Percentiles rank a stretch among this genome's conserved stretches.
Evolutionary conservation across 1,140 invertebrate species (phyloP).

Genomic region (Bombus confusus): DNA sequence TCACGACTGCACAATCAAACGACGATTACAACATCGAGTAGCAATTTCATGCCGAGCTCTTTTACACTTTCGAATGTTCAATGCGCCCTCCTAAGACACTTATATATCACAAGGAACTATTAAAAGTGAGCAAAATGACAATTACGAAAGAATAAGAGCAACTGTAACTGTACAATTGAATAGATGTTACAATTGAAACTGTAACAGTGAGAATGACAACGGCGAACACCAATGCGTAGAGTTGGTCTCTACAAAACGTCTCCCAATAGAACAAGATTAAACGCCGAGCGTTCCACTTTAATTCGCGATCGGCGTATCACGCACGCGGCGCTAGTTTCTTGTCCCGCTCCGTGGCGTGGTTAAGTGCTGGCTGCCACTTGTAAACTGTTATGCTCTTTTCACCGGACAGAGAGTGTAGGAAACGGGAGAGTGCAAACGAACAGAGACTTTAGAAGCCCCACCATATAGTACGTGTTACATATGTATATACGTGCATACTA

Average conservation of each 20-base stretch:
- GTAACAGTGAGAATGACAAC: neutral
- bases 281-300: slow-evolving; percentile 13
- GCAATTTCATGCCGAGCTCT: neutral
- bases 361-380: slow-evolving; percentile 61
- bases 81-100: neutral
- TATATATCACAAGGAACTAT: too few species aligned
- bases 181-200: too few species aligned
- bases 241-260: too few species aligned
- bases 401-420: slow-evolving; percentile 40
- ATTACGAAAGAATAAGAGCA: neutral
- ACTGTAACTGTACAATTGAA: too few species aligned
- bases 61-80: neutral
- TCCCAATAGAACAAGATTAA: neutral
- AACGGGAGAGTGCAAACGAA: slow-evolving; percentile 53
- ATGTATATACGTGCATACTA: too few species aligned
- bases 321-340: slow-evolving; percentile 22
- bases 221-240: neutral
- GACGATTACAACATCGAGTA: neutral
- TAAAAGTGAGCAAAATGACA: neutral
- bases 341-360: slow-evolving; percentile 29
- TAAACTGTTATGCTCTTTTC: slow-evolving; percentile 64
- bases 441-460: slow-evolving; percentile 21
- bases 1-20: neutral
- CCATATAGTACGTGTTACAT: neutral
- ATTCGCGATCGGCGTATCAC: slow-evolving; percentile 22